Conservation (phyloP, 1,140 invertebrate species). For the Rhizoglyphus robini region DNA sequence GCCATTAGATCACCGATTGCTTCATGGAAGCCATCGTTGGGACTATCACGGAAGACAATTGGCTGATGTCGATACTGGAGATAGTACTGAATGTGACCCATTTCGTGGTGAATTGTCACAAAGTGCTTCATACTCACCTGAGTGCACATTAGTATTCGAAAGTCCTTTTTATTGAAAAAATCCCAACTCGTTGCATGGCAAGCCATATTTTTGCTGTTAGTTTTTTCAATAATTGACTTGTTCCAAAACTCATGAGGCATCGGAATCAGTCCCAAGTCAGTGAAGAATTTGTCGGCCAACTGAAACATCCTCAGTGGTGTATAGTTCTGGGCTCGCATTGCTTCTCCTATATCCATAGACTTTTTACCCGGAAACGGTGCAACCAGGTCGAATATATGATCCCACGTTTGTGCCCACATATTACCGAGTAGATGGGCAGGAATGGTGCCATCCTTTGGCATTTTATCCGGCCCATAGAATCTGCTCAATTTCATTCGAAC, state of each 20-base stretch:
- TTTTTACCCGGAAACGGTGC: constrained; percentile 59
- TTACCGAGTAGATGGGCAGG: constrained; percentile 78
- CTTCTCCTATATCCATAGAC: constrained; percentile 52
- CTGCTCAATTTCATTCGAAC: constrained; percentile 13
- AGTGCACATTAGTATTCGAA: constrained; percentile 83
- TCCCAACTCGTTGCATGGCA: constrained; percentile 87
- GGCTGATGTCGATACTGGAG: constrained; percentile 64
- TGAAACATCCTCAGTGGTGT: constrained; percentile 59
- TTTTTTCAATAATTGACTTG: constrained; percentile 39
- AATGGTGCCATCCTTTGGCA: constrained; percentile 51
- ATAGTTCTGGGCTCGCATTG: constrained; percentile 42
- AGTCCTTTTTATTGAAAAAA: constrained; percentile 66
- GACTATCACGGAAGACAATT: constrained; percentile 55
- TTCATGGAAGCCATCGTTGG: constrained; percentile 87
- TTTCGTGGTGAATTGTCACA: constrained; percentile 67
- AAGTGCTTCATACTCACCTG: constrained; percentile 55
- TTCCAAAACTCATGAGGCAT: constrained; percentile 53
- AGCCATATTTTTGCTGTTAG: constrained; percentile 48
- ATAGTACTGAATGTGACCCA: constrained; percentile 75
- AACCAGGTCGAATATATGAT: constrained; percentile 60
- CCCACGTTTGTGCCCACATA: constrained; percentile 85
- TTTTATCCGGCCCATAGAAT: constrained; percentile 26
- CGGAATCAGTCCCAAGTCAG: constrained; percentile 60
- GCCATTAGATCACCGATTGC: constrained; percentile 73
- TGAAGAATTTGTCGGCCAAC: constrained; percentile 70